phyloP scores from a whole-genome alignment of 2,113 vertebrate species.

The Toxotes chatareus region DNA sequence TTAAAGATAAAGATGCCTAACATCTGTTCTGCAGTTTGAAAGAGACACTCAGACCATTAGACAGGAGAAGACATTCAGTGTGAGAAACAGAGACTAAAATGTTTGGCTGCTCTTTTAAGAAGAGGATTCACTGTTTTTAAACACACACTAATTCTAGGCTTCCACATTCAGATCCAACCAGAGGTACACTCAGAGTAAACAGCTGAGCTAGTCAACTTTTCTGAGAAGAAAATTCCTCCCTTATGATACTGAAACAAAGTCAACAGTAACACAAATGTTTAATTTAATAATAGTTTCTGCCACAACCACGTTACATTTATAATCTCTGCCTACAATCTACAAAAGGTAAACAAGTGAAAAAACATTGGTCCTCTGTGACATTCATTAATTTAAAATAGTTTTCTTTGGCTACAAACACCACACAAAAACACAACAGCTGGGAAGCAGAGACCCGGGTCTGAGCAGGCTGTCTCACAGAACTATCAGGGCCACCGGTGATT shows the following conservation, averaged over 20 bases:
- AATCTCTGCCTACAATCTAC: conserved; percentile 37
- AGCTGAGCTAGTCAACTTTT: neutral
- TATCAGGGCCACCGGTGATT: neutral
- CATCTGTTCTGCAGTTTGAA: conserved; percentile 33
- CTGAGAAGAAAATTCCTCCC: neutral
- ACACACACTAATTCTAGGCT: neutral
- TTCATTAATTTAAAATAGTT: conserved; percentile 20
- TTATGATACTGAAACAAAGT: neutral
- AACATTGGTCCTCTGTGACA: conserved; percentile 27
- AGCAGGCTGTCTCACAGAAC: neutral
- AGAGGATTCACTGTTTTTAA: conserved; percentile 8
- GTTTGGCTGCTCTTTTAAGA: neutral
- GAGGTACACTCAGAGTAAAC: conserved; percentile 1
- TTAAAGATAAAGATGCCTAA: neutral
- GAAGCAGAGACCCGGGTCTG: conserved; percentile 19
- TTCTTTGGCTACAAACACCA: conserved; percentile 69
- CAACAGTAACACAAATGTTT: neutral
- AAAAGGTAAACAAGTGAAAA: conserved; percentile 47
- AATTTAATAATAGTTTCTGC: conserved; percentile 55
- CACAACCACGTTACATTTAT: conserved; percentile 52
- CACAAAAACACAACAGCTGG: conserved; percentile 24
- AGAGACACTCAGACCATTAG: neutral
- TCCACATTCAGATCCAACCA: neutral
- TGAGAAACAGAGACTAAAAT: neutral
- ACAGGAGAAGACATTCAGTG: neutral